Base-by-base conservation (phyloP, 2,113 vertebrate genomes). In the Sisor rabdophorus region DNA sequence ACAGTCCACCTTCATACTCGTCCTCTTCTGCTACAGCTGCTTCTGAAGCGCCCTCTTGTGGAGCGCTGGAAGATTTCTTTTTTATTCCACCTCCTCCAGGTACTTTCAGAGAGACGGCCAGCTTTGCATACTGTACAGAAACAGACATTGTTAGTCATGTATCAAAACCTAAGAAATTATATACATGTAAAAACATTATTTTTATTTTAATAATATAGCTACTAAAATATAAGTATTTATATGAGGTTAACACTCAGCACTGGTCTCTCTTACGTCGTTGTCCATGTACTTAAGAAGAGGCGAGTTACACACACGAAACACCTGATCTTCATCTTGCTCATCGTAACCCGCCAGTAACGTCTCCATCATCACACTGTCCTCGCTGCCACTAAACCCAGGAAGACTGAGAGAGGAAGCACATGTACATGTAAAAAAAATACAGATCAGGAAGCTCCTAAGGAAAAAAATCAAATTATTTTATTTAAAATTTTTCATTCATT, bases 261-360 rank as follows among this genome's bases (percentile, higher is more conserved):
- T n/a, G 3, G 28, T 13, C 28, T 93, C 28, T 93, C 97, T 98
- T 91, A 99, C 97, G 2, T 99, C 97, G 56, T 99, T 99, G 87
- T 99, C 97, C 97, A 99, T 98, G 90, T 99, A 99, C 85, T 99
- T 99, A 85, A 99, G 95, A 15, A 99, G 90, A 2, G 97, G 95
- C 0, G 92, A 97, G 89, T 94, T 96, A 86, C 97, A 99, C 56
- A 99, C 93, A 1, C 93, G 93, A 2, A 91, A 93, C 50, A 95
- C 93, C 75, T 94, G 93, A 69, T 99, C 97, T 82, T 98, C 97
- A 75, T 99, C 97, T 85, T 98, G 96, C 85, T 98, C 95, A 79
- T 99, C 97, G 56, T 94, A 99, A 0, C 95, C 97, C 84, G 96
- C 94, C 54, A 99, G 81, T 59, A 99, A 91, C 36, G 95, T 95